Evolutionary conservation across 2,797 vertebrate genomes (phyloP).

Genomic region (Carapus acus): DNA sequence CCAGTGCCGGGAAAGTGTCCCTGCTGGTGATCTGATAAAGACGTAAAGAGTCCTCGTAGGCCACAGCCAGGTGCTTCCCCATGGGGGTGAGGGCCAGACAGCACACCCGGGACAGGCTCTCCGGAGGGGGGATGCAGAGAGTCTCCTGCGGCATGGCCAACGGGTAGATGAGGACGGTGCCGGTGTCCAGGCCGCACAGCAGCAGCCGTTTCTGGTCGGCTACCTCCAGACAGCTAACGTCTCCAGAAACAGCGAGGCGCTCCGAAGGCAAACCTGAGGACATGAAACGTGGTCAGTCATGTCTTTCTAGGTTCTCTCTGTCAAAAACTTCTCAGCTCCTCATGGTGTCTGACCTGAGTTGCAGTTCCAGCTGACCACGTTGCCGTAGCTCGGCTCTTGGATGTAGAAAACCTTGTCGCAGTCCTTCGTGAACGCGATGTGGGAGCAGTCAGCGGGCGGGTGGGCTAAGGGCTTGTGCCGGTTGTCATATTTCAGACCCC

Average conservation of each 20-base stretch:
- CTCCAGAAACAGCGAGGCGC: constrained; percentile 56
- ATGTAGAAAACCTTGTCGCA: constrained; percentile 70
- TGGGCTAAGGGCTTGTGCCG: constrained; percentile 47
- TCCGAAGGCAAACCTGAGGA: constrained; percentile 61
- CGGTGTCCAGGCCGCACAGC: constrained; percentile 70
- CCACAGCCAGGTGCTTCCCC: constrained; percentile 69
- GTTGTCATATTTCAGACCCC: constrained; percentile 66
- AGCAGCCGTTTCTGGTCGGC: constrained; percentile 73
- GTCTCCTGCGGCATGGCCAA: constrained; percentile 69
- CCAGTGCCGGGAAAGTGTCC: constrained; percentile 66
- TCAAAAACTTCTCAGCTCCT: no score
- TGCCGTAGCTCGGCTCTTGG: constrained; percentile 59
- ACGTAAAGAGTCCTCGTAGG: constrained; percentile 61
- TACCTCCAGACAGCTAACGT: constrained; percentile 73
- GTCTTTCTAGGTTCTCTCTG: no score
- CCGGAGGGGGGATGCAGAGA: constrained; percentile 73
- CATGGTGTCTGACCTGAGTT: constrained; percentile 61
- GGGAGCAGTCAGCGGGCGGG: constrained; percentile 64
- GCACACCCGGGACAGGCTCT: constrained; percentile 61
- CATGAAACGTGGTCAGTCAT: no score
- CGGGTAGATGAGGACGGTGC: constrained; percentile 77
- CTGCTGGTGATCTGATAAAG: constrained; percentile 70
- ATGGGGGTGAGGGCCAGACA: constrained; percentile 56
- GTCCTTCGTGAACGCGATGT: constrained; percentile 58
- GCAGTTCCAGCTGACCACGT: constrained; percentile 75